These are phyloP conservation scores for Eurystomus gularis DNA, from an alignment of 2,113 vertebrate genomes.

Conservation along the genomic window DNA sequence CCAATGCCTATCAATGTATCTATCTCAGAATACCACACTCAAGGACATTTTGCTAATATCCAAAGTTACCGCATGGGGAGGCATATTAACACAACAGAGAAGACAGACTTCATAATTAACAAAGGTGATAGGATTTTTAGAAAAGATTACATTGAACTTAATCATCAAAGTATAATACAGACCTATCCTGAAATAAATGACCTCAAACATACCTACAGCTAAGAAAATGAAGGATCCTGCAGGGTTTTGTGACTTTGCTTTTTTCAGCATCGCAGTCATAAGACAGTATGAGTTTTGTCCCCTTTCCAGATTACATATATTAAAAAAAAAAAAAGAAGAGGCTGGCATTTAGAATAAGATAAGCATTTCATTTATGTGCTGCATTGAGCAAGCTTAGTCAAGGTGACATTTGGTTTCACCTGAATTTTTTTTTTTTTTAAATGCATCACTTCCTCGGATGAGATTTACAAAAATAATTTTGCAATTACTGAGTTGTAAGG, in stretches of 20 bases:
- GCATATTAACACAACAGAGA: neutral
- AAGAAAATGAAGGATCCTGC: conserved; percentile 9
- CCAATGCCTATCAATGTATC: neutral
- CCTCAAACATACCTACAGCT: conserved; percentile 1
- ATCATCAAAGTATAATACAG: neutral
- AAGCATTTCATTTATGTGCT: conserved; percentile 36
- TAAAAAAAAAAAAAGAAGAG: neutral
- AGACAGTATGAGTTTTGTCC: neutral
- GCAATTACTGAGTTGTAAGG: neutral
- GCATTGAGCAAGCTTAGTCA: conserved; percentile 10
- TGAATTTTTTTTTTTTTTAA: neutral
- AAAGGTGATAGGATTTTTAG: neutral
- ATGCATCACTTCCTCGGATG: neutral
- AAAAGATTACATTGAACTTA: neutral
- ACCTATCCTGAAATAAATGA: neutral
- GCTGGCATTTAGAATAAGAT: conserved; percentile 1
- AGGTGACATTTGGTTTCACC: conserved; percentile 36
- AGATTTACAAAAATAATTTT: neutral
- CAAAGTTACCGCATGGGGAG: neutral
- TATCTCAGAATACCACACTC: neutral
- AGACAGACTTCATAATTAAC: neutral
- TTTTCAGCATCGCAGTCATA: conserved; percentile 49
- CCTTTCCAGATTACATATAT: neutral
- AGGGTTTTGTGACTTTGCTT: conserved; percentile 10
- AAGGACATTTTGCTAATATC: neutral